Evolutionary conservation across 2,888 invertebrate genomes (phyloP).

Genomic region (Esperia sulphurella): DNA sequence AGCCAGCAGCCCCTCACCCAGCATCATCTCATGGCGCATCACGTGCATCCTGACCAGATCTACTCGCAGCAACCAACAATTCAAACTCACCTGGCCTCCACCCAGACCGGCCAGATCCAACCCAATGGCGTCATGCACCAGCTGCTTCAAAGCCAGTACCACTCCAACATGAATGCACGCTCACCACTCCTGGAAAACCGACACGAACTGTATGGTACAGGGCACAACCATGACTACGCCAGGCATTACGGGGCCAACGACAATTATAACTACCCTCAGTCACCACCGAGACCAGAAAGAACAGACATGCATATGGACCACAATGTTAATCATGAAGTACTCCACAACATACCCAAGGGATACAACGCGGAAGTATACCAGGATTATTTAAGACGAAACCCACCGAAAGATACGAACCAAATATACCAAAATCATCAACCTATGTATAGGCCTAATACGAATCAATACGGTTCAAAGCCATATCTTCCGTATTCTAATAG

Average conservation of each 20-base stretch:
- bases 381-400: conserved; percentile 76
- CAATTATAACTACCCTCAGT: conserved; percentile 74
- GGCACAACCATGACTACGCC: conserved; percentile 73
- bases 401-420: conserved; percentile 77
- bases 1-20: conserved; percentile 78
- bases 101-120: conserved; percentile 24
- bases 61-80: conserved; percentile 71
- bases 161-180: conserved; percentile 68
- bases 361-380: conserved; percentile 80
- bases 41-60: conserved; percentile 70
- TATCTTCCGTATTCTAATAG: conserved; percentile 74
- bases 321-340: conserved; percentile 66
- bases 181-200: conserved; percentile 77
- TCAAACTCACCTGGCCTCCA: conserved; percentile 49
- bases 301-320: conserved; percentile 64
- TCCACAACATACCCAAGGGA: conserved; percentile 70
- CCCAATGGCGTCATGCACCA: conserved; percentile 79
- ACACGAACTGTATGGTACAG: conserved; percentile 77
- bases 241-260: conserved; percentile 79
- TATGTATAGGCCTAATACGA: conserved; percentile 66
- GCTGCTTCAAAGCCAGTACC: conserved; percentile 70
- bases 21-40: conserved; percentile 68
- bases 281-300: conserved; percentile 66
- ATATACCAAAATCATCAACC: conserved; percentile 79
- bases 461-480: conserved; percentile 69